phyloP scores from a whole-genome alignment of 1,140 invertebrate species.

The Cydia fagiglandana region DNA sequence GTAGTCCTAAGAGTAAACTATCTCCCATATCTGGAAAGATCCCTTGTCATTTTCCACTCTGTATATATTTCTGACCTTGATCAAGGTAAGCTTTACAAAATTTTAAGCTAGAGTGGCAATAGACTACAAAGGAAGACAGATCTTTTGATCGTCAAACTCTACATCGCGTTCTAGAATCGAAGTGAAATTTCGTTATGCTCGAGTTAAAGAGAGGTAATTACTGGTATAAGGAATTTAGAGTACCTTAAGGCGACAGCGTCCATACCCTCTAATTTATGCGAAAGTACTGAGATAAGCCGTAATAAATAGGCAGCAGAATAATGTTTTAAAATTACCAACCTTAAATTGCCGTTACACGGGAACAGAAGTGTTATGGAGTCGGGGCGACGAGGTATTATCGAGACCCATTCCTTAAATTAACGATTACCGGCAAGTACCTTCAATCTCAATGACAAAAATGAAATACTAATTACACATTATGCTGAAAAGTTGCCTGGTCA shows the following conservation, averaged over 20 bases:
- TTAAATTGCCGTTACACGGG: slow-evolving; percentile 42
- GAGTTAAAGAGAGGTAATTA: slow-evolving; percentile 25
- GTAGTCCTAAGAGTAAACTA: too few relatives aligned
- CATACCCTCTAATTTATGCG: slow-evolving; percentile 45
- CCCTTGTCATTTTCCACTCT: too few relatives aligned
- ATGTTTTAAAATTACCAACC: slow-evolving; percentile 49
- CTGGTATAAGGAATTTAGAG: slow-evolving; percentile 23
- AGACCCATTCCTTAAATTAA: not conserved
- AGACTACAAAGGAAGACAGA: slow-evolving; percentile 7
- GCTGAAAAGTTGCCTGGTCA: too few relatives aligned
- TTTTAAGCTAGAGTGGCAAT: not conserved
- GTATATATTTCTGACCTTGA: too few relatives aligned
- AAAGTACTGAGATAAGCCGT: slow-evolving; percentile 46
- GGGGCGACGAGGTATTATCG: not conserved
- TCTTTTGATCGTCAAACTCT: not conserved
- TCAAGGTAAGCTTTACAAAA: too few relatives aligned
- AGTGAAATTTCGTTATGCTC: slow-evolving; percentile 16
- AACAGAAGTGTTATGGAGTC: slow-evolving; percentile 33
- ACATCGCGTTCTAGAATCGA: not conserved
- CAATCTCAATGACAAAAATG: too few relatives aligned
- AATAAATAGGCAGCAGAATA: slow-evolving; percentile 53
- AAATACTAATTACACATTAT: too few relatives aligned
- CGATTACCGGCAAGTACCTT: too few relatives aligned
- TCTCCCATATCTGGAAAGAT: too few relatives aligned
- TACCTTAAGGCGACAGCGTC: slow-evolving; percentile 38